phyloP scores from a whole-genome alignment of 2,113 vertebrate genomes.

The Catharus minimus region DNA sequence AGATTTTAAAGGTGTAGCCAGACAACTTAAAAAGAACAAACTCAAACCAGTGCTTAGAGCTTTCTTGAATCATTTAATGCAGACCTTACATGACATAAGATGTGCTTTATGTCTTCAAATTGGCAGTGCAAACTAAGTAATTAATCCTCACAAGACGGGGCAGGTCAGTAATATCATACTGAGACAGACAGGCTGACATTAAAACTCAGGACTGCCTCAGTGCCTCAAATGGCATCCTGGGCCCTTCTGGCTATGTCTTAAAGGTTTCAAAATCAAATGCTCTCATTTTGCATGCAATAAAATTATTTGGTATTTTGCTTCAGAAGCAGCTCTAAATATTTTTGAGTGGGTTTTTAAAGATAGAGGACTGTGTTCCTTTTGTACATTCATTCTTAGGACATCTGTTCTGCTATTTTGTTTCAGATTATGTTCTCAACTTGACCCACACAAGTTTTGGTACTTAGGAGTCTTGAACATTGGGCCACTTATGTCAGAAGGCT shows the following conservation, averaged over 20 bases:
- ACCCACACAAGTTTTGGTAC: background rate
- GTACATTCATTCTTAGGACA: background rate
- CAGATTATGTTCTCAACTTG: background rate
- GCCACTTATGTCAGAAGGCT: background rate
- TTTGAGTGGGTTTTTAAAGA: background rate
- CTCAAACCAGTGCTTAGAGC: background rate
- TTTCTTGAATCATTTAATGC: background rate
- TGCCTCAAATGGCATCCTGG: background rate
- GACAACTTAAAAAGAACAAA: background rate
- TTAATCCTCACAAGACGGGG: background rate
- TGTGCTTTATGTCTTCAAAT: background rate
- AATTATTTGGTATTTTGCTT: background rate
- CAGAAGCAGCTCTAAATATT: background rate
- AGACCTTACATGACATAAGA: background rate
- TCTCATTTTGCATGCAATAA: background rate
- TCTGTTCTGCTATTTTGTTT: background rate
- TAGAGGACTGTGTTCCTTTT: background rate
- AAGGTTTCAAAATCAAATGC: slow-evolving; percentile 1
- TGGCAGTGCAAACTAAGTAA: slow-evolving; percentile 4
- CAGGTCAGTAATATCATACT: background rate
- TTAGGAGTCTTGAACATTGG: background rate
- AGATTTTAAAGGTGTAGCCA: background rate
- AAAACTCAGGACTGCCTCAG: background rate
- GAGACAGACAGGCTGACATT: slow-evolving; percentile 14
- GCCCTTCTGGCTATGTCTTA: background rate